Evolutionary conservation across 2,113 vertebrate species (phyloP).

Genomic region (Ia io): DNA sequence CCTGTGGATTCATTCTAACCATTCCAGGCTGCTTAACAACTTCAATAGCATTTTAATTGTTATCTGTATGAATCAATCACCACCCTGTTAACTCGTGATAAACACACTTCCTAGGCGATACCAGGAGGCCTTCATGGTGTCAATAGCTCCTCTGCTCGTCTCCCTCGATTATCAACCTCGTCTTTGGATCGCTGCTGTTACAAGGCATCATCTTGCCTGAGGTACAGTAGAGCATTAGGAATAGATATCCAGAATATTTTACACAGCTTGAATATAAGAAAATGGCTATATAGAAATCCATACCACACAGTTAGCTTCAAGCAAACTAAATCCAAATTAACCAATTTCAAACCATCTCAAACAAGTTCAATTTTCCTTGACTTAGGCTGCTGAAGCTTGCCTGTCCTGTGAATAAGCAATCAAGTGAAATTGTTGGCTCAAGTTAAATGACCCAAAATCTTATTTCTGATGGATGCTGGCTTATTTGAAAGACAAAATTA

Average conservation of each 20-base stretch:
- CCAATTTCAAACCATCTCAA: conserved; percentile 35
- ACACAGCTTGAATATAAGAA: not conserved
- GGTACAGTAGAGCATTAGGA: not conserved
- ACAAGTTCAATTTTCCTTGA: conserved; percentile 15
- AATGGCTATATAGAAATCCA: not conserved
- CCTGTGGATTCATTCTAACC: not conserved
- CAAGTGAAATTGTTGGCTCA: conserved; percentile 13
- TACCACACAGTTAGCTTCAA: conserved; percentile 22
- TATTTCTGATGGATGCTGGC: not conserved
- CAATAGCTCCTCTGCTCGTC: conserved; percentile 22
- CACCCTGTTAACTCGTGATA: conserved; percentile 30
- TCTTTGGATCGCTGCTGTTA: conserved; percentile 30
- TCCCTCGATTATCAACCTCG: not conserved
- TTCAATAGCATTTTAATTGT: conserved; percentile 37
- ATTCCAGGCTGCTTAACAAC: conserved; percentile 33
- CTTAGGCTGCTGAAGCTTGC: not conserved
- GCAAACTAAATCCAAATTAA: conserved; percentile 41
- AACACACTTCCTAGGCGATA: conserved; percentile 33
- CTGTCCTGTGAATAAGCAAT: conserved; percentile 9
- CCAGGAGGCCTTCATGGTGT: not conserved
- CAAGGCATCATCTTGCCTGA: conserved; percentile 41
- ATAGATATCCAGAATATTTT: conserved; percentile 37
- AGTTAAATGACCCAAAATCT: not conserved
- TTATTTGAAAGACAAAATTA: conserved; percentile 23
- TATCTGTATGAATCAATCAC: conserved; percentile 19